A percentile compares a stretch with the other conserved stretches of the same genome.
Evolutionary conservation across 1,140 invertebrate species (phyloP).

Genomic region (Heterodera carotae): DNA sequence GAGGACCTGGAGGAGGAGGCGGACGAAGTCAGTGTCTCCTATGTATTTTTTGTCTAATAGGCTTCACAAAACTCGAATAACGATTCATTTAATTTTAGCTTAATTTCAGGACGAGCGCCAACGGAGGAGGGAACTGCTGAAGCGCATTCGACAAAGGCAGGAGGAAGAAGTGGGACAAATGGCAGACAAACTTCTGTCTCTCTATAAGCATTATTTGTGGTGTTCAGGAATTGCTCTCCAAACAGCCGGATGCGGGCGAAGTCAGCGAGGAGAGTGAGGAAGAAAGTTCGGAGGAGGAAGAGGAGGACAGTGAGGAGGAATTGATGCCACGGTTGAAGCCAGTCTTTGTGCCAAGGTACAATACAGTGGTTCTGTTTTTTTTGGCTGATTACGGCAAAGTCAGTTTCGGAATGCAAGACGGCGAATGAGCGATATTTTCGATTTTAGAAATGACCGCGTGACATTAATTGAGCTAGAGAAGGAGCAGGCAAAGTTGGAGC

Average conservation of each 20-base stretch:
- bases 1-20: slow-evolving; percentile 71
- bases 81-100: slow-evolving; percentile 67
- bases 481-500: slow-evolving; percentile 81
- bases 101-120: slow-evolving; percentile 80
- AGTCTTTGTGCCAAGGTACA: slow-evolving; percentile 85
- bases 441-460: slow-evolving; percentile 77
- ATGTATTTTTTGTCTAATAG: too few species aligned
- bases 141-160: slow-evolving; percentile 74
- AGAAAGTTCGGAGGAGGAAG: slow-evolving; percentile 73
- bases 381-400: too few species aligned
- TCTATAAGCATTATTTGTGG: too few species aligned
- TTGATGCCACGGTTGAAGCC: slow-evolving; percentile 86
- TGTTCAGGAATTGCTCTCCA: slow-evolving; percentile 67
- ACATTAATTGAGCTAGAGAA: slow-evolving; percentile 92
- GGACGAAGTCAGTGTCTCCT: slow-evolving; percentile 71
- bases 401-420: neutral
- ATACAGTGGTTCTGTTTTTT: too few species aligned
- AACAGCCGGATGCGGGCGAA: slow-evolving; percentile 74
- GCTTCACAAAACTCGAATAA: too few species aligned
- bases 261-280: slow-evolving; percentile 73
- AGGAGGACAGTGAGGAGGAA: slow-evolving; percentile 77
- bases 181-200: neutral
- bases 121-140: slow-evolving; percentile 74
- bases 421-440: too few species aligned
- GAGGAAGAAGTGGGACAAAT: slow-evolving; percentile 70